Evolutionary conservation across 2,888 invertebrate genomes (phyloP).

Genomic region (Stenurella melanura): DNA sequence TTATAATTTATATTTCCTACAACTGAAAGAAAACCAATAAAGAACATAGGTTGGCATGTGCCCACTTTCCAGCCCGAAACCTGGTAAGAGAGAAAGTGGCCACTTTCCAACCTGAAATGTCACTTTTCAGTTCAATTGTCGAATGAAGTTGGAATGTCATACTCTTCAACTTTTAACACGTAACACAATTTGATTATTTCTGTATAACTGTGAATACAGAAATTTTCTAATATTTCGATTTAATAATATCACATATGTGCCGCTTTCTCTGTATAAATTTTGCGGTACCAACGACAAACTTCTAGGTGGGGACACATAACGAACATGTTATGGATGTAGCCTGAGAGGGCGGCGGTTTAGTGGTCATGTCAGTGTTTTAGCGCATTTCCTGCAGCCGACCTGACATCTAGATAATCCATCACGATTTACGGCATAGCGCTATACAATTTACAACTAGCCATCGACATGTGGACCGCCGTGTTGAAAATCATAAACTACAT

Average conservation of each 20-base stretch:
- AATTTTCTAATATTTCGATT: not conserved
- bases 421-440: constrained; percentile 70
- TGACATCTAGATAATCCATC: constrained; percentile 72
- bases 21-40: too few relatives aligned
- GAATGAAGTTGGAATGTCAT: too few relatives aligned
- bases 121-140: too few relatives aligned
- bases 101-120: too few relatives aligned
- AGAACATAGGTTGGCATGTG: too few relatives aligned
- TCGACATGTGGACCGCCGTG: constrained; percentile 33
- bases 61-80: too few relatives aligned
- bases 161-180: too few relatives aligned
- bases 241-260: not conserved
- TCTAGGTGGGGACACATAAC: constrained; percentile 34
- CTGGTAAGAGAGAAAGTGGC: too few relatives aligned
- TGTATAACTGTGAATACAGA: too few relatives aligned
- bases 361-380: constrained; percentile 66
- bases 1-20: too few relatives aligned
- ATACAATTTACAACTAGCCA: constrained; percentile 68
- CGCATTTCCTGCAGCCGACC: constrained; percentile 52
- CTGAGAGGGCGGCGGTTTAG: constrained; percentile 30
- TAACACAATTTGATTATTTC: too few relatives aligned
- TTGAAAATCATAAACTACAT: constrained; percentile 34
- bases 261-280: constrained; percentile 18
- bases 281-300: constrained; percentile 28
- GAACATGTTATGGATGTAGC: constrained; percentile 37